A percentile compares a stretch with the other conserved stretches of the same genome.
Evolutionary conservation across 1,140 invertebrate species (phyloP).

Genomic region (Cepaea nemoralis): DNA sequence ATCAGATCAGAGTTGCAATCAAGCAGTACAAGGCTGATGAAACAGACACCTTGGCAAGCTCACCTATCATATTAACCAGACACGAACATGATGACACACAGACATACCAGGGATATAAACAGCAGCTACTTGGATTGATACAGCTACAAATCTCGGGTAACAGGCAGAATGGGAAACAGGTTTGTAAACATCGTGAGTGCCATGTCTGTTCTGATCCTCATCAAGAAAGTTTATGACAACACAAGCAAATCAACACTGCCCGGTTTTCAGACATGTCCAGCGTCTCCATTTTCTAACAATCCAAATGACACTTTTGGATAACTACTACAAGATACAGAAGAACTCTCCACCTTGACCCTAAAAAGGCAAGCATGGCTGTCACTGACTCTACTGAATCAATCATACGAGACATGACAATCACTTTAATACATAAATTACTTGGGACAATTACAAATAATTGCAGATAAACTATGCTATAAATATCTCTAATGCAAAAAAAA

Average conservation of each 20-base stretch:
- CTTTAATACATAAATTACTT: neutral
- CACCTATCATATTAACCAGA: too few relatives aligned
- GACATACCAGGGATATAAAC: too few relatives aligned
- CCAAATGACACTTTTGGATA: neutral
- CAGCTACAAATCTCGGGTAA: neutral
- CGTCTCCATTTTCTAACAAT: neutral
- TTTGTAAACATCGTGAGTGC: neutral
- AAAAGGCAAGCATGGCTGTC: neutral
- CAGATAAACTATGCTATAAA: neutral
- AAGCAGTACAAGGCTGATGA: too few relatives aligned
- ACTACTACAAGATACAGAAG: neutral
- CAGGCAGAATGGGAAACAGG: neutral
- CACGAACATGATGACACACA: too few relatives aligned
- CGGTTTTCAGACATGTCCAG: neutral
- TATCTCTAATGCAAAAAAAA: neutral
- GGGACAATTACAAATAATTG: neutral
- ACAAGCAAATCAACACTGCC: neutral
- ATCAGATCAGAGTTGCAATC: too few relatives aligned
- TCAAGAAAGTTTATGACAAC: neutral
- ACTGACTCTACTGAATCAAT: too few relatives aligned
- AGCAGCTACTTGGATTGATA: neutral
- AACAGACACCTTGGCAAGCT: too few relatives aligned
- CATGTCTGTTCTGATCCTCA: neutral
- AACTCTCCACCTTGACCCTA: neutral
- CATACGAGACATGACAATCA: too few relatives aligned